Conservation (phyloP, 2,888 invertebrate species). For the Chymomyza caudatula region DNA sequence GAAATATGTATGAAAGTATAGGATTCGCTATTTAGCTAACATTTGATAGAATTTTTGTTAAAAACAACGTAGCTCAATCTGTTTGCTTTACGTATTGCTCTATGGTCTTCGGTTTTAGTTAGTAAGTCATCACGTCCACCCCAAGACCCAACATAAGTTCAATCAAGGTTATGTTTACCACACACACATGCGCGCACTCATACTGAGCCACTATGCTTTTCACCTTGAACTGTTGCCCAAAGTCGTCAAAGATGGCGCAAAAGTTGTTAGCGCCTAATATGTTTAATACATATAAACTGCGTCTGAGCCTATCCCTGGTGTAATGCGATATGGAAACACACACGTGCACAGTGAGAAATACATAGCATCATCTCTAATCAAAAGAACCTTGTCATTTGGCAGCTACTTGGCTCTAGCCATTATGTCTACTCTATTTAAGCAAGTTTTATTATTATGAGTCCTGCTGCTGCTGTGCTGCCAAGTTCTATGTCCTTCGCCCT, state of each 20-base stretch:
- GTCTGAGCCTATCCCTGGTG: background rate
- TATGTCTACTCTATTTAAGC: slow-evolving; percentile 11
- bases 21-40: too few species aligned
- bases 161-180: too few species aligned
- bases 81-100: too few species aligned
- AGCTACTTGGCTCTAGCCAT: background rate
- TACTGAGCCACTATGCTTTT: background rate
- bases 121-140: too few species aligned
- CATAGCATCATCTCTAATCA: background rate
- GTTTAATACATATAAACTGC: background rate
- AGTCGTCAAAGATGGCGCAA: background rate
- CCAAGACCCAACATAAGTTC: too few species aligned
- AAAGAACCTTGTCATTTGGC: background rate
- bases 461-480: background rate
- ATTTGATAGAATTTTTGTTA: too few species aligned
- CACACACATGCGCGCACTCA: background rate
- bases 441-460: slow-evolving; percentile 33
- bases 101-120: too few species aligned
- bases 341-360: background rate
- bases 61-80: too few species aligned
- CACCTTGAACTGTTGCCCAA: background rate
- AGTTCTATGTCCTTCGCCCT: background rate
- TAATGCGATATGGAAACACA: background rate
- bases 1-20: too few species aligned
- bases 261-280: background rate